Evolutionary conservation across 1,140 invertebrate species (phyloP), one percentile per base, ranked within the genome.

Genomic region (Choristoneura fumiferana): DNA sequence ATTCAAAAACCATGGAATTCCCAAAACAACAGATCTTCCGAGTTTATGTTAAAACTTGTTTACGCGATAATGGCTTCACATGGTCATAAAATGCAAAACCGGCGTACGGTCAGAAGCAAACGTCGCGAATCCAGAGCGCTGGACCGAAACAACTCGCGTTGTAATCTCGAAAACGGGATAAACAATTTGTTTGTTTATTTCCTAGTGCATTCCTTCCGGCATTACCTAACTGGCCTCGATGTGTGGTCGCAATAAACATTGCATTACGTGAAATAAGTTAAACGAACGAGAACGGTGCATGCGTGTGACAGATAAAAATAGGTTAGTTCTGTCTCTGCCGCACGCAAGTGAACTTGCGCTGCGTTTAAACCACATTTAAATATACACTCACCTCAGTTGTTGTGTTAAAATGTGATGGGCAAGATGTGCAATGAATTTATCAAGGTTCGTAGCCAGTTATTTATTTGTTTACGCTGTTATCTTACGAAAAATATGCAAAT

Each of bases 271-370:
- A 49, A 49, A 29, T 29, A 29, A 49, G 43, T 49, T 49, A 29
- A 49, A 13, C 18, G 3, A n/a, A 49, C 43, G 12, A 49, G 43
- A 49, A 49, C 43, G 43, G 43, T 49, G 22, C 43, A 49, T 49
- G 43, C 10, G 17, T 49, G 43, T 82, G 81, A 84, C 78, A 83
- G 78, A 38, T 81, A 73, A 69, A 77, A 78, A 76, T 81, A 86
- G 83, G 80, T 87, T 87, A 86, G 79, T 77, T 76, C 43, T 72
- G 39, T 45, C 45, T 65, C 43, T 18, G 29, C 12, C 56, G 56
- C 36, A 33, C 43, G 40, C 37, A 9, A 13, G 54, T 3, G 10
- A 38, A 4, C 12, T 56, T 18, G 17, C 37, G 54, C 54, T 9
- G 22, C 13, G 14, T 8, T 35, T 15, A 29, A 14, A 33, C 33